Conservation (phyloP, 2,797 vertebrate genomes). For the Astyanax mexicanus region DNA sequence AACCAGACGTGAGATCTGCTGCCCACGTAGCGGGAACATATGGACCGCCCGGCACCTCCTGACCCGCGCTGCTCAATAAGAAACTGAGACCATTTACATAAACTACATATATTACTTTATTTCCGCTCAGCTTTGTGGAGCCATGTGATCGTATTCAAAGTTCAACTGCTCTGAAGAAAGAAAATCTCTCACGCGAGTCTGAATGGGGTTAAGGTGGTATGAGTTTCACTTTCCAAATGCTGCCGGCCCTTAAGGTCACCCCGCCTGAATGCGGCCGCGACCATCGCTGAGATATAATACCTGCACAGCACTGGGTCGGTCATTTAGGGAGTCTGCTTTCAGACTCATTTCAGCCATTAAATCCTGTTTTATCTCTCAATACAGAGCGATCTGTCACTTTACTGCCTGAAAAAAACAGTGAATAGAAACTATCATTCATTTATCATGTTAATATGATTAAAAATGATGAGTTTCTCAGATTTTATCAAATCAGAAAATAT, state of each 20-base stretch:
- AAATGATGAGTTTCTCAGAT: too few species aligned
- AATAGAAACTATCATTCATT: too few species aligned
- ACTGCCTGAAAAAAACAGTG: not conserved
- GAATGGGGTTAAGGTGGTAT: not conserved
- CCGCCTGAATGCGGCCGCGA: not conserved
- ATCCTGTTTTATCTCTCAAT: not conserved
- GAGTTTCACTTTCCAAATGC: not conserved
- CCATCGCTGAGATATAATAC: not conserved
- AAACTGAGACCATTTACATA: slow-evolving; percentile 17
- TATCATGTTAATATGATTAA: too few species aligned
- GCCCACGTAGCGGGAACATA: slow-evolving; percentile 18
- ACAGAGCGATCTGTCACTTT: not conserved
- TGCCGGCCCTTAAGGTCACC: not conserved
- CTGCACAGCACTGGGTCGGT: not conserved
- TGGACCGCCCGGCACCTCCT: not conserved
- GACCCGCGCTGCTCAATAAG: not conserved
- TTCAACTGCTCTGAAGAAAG: slow-evolving; percentile 10
- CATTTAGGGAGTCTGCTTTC: not conserved
- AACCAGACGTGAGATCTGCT: not conserved
- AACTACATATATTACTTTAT: slow-evolving; percentile 1
- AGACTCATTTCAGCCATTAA: not conserved
- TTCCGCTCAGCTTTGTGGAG: not conserved
- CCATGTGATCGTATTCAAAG: not conserved
- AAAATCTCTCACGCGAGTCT: not conserved
- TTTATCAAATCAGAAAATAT: too few species aligned